phyloP scores from a whole-genome alignment of 2,797 vertebrate species.

The Heteromormyrus szaboi region DNA sequence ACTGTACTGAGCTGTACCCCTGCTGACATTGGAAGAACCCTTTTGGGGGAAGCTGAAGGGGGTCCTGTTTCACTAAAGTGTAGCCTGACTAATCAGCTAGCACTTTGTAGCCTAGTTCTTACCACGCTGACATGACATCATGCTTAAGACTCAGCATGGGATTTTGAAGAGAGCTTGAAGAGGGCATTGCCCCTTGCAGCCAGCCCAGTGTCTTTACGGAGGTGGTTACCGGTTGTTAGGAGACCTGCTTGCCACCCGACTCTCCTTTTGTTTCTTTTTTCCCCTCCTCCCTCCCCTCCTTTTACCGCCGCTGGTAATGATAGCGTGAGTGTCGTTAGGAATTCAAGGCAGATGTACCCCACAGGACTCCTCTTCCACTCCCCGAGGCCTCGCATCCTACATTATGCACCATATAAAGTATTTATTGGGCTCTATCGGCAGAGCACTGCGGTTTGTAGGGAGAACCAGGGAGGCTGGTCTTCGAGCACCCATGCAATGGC shows the following conservation, averaged over 20 bases:
- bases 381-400: slow-evolving; percentile 60
- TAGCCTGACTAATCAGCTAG: background rate
- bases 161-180: background rate
- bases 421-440: slow-evolving; percentile 73
- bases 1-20: background rate
- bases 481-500: background rate
- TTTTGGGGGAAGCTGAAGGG: background rate
- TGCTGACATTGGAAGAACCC: background rate
- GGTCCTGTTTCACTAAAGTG: background rate
- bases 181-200: background rate
- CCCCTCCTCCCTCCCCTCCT: background rate
- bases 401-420: slow-evolving; percentile 77
- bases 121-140: background rate
- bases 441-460: slow-evolving; percentile 54
- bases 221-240: background rate
- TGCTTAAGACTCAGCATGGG: background rate
- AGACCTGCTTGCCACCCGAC: background rate
- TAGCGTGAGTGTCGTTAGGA: slow-evolving; percentile 73
- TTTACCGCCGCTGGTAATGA: slow-evolving; percentile 55
- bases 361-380: slow-evolving; percentile 63
- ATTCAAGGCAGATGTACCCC: slow-evolving; percentile 72
- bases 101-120: background rate
- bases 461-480: slow-evolving; percentile 38
- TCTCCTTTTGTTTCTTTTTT: background rate
- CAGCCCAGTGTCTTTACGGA: background rate